Evolutionary conservation across 2,113 vertebrate genomes (phyloP).

Genomic region (Paramisgurnus dabryanus): DNA sequence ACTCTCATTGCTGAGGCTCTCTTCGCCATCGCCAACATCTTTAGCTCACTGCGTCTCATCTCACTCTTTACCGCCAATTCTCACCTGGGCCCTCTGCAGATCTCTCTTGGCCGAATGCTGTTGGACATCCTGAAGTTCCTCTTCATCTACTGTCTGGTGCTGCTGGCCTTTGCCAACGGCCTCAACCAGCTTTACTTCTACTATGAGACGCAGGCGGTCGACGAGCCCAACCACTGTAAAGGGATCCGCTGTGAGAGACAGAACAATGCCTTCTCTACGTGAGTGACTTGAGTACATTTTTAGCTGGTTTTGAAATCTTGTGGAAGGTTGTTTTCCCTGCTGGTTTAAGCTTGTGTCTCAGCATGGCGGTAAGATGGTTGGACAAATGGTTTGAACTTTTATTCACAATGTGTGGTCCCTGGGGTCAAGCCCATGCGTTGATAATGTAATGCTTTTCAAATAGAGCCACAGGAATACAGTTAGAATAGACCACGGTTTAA

Average conservation of each 20-base stretch:
- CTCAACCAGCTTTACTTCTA: conserved; percentile 91
- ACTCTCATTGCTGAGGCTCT: conserved; percentile 86
- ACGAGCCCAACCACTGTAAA: conserved; percentile 89
- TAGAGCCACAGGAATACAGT: no score
- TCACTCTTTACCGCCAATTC: conserved; percentile 91
- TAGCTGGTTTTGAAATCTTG: not conserved
- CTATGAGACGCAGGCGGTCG: conserved; percentile 84
- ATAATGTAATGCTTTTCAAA: no score
- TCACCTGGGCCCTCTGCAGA: conserved; percentile 88
- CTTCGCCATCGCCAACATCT: conserved; percentile 89
- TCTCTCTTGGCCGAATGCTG: conserved; percentile 87
- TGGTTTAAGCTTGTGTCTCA: no score
- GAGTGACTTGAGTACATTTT: conserved; percentile 20
- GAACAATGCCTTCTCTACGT: conserved; percentile 76
- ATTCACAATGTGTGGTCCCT: no score
- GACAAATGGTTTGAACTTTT: no score
- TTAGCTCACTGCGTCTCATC: conserved; percentile 87
- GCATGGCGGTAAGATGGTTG: no score
- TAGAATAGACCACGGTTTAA: no score
- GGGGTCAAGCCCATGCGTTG: no score
- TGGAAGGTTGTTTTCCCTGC: not conserved
- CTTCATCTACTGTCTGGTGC: conserved; percentile 89
- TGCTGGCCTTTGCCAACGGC: conserved; percentile 87
- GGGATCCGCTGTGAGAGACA: conserved; percentile 87
- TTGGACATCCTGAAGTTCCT: conserved; percentile 90